Evolutionary conservation across 2,113 vertebrate species (phyloP).

Genomic region (Oreochromis niloticus): DNA sequence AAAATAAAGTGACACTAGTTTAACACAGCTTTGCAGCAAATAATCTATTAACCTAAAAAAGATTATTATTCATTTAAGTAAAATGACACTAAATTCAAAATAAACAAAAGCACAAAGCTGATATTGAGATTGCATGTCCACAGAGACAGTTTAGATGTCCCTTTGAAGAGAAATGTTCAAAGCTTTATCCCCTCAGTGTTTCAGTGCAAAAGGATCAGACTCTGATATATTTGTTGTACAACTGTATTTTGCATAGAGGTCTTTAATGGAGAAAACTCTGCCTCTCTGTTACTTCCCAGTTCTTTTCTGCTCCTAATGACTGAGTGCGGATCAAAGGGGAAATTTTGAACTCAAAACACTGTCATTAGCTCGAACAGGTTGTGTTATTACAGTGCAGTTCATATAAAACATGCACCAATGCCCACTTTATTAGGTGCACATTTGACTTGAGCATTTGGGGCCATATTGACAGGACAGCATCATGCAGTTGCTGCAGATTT

Average conservation of each 20-base stretch:
- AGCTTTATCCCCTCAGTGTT: background rate
- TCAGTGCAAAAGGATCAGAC: background rate
- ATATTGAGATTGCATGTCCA: background rate
- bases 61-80: background rate
- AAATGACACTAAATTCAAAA: background rate
- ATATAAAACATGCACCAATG: background rate
- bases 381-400: background rate
- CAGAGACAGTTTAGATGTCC: background rate
- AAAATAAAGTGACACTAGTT: background rate
- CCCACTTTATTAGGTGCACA: background rate
- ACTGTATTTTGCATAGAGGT: background rate
- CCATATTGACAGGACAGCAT: background rate
- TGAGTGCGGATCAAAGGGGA: background rate
- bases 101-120: background rate
- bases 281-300: fast-evolving
- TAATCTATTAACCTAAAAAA: background rate
- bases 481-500: background rate
- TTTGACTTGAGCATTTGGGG: background rate
- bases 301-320: background rate
- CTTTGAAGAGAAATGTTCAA: background rate
- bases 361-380: background rate
- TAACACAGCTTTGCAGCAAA: background rate
- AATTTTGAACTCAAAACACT: background rate
- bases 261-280: background rate
- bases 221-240: background rate